Evolutionary conservation across 1,140 invertebrate genomes (phyloP).

Genomic region (Triops longicaudatus): DNA sequence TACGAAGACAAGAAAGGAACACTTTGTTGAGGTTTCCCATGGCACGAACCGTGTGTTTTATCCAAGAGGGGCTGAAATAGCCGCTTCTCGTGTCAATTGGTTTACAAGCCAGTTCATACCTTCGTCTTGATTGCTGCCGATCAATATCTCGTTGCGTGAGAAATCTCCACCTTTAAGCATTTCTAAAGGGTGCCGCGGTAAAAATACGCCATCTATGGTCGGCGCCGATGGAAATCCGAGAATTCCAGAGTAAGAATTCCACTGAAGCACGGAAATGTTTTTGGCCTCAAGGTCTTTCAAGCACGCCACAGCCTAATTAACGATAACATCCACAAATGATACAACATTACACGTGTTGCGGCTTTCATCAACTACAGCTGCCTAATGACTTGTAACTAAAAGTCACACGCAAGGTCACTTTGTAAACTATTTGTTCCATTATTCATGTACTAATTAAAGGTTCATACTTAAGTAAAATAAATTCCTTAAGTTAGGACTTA

Average conservation of each 20-base stretch:
- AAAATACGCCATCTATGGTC: slow-evolving; percentile 74
- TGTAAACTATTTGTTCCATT: too few species aligned
- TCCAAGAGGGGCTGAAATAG: too few species aligned
- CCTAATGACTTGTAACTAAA: too few species aligned
- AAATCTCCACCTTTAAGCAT: slow-evolving; percentile 69
- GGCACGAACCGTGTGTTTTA: too few species aligned
- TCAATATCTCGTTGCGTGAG: slow-evolving; percentile 65
- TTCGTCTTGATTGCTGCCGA: slow-evolving; percentile 82
- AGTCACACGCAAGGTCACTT: too few species aligned
- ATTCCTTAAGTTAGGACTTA: too few species aligned
- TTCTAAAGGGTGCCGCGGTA: slow-evolving; percentile 73
- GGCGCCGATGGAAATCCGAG: slow-evolving; percentile 80
- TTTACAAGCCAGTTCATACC: slow-evolving; percentile 48
- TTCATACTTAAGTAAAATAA: too few species aligned
- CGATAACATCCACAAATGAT: neutral
- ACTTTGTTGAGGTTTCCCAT: neutral
- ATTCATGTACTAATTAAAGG: too few species aligned
- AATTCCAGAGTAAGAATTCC: slow-evolving; percentile 82
- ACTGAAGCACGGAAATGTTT: slow-evolving; percentile 74
- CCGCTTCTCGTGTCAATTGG: neutral
- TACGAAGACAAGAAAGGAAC: slow-evolving; percentile 45
- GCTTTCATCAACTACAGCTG: slow-evolving; percentile 38
- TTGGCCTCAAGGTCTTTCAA: slow-evolving; percentile 75
- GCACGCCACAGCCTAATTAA: slow-evolving; percentile 45
- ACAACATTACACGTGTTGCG: slow-evolving; percentile 27